phyloP scores from a whole-genome alignment of 2,888 invertebrate species.

The Steromphala cineraria region DNA sequence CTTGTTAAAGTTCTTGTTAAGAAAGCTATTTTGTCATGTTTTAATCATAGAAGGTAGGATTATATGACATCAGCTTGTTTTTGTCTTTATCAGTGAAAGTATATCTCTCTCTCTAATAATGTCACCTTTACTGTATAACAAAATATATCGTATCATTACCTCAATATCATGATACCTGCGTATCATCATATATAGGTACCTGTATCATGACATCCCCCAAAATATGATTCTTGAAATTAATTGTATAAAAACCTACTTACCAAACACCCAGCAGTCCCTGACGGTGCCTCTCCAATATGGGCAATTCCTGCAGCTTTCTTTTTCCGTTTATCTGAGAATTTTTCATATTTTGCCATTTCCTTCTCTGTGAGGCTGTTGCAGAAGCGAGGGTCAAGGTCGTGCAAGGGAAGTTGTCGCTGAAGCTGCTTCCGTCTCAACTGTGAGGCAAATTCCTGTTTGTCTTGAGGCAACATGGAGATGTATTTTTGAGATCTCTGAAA shows the following conservation, averaged over 20 bases:
- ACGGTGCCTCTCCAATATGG: slow-evolving; percentile 56
- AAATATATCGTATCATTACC: too few relatives aligned
- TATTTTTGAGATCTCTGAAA: slow-evolving; percentile 64
- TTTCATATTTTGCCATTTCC: slow-evolving; percentile 62
- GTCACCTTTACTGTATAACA: too few relatives aligned
- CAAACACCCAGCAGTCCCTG: slow-evolving; percentile 35
- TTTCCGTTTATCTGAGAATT: slow-evolving; percentile 58
- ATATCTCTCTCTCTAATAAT: too few relatives aligned
- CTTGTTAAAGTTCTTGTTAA: too few relatives aligned
- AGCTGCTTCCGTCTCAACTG: slow-evolving; percentile 62
- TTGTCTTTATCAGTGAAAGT: too few relatives aligned
- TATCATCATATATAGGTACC: too few relatives aligned
- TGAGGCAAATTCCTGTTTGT: slow-evolving; percentile 66
- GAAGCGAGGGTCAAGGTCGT: slow-evolving; percentile 64
- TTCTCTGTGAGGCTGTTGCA: slow-evolving; percentile 60
- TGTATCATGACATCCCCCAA: too few relatives aligned
- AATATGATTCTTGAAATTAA: too few relatives aligned
- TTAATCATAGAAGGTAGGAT: too few relatives aligned
- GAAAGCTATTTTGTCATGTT: too few relatives aligned
- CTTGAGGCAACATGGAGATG: slow-evolving; percentile 64
- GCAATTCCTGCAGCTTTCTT: slow-evolving; percentile 63
- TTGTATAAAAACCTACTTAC: slow-evolving; percentile 38
- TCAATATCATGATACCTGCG: too few relatives aligned
- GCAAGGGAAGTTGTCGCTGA: slow-evolving; percentile 63
- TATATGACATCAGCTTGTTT: too few relatives aligned